phyloP scores from a whole-genome alignment of 2,888 invertebrate species.

The Portevinia maculata region DNA sequence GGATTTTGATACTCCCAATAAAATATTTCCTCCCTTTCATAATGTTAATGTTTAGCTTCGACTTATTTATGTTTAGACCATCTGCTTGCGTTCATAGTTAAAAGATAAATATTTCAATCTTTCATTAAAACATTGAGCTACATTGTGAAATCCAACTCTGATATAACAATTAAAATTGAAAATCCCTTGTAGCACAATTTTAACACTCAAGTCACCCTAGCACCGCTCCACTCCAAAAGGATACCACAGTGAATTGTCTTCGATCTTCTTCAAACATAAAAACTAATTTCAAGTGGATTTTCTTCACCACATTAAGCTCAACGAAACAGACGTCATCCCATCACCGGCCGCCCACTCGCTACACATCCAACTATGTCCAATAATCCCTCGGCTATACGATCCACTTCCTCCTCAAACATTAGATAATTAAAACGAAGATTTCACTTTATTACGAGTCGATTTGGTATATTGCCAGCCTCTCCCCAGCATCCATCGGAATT shows the following conservation, averaged over 20 bases:
- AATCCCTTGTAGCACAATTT: conserved; percentile 34
- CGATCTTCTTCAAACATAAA: conserved; percentile 57
- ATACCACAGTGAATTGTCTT: conserved; percentile 43
- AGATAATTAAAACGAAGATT: conserved; percentile 72
- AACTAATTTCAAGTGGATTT: conserved; percentile 69
- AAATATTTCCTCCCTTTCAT: no score
- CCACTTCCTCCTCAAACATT: conserved; percentile 31
- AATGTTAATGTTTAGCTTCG: no score
- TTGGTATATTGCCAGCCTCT: conserved; percentile 22
- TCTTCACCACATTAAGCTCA: conserved; percentile 72
- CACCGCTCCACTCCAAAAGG: neutral
- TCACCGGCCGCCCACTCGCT: conserved; percentile 4
- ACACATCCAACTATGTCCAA: conserved; percentile 54
- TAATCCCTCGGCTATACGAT: conserved; percentile 53
- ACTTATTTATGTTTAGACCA: no score
- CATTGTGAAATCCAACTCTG: neutral
- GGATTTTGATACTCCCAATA: no score
- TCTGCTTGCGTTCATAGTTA: neutral
- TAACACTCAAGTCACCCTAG: conserved; percentile 18
- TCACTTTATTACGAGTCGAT: conserved; percentile 71
- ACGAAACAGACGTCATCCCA: conserved; percentile 39
- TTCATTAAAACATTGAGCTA: conserved; percentile 2
- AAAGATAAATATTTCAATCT: conserved; percentile 4
- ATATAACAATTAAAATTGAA: conserved; percentile 34
- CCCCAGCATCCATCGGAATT: conserved; percentile 31